Evolutionary conservation across 1,140 invertebrate genomes (phyloP).

Genomic region (Drosophila pectinifera): DNA sequence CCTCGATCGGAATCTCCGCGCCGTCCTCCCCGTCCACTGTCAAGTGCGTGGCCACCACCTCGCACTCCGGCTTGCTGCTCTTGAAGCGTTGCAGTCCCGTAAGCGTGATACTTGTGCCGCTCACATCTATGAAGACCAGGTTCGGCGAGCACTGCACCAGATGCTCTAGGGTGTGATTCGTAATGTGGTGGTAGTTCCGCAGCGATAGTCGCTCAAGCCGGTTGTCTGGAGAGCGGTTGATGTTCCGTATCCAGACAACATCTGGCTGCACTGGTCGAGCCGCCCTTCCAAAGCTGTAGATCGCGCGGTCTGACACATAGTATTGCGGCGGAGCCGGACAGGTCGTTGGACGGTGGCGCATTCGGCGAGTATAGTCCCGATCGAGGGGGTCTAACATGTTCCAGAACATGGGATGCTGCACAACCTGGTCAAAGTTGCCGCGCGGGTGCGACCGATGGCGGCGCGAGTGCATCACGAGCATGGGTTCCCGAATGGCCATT

Average conservation of each 20-base stretch:
- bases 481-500: conserved; percentile 30
- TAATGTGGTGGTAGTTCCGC: conserved; percentile 88
- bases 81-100: conserved; percentile 87
- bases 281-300: conserved; percentile 79
- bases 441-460: conserved; percentile 49
- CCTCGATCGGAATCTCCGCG: not conserved
- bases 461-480: conserved; percentile 45
- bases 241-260: conserved; percentile 80
- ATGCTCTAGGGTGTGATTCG: conserved; percentile 88
- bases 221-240: conserved; percentile 71
- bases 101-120: conserved; percentile 87
- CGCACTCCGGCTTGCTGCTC: conserved; percentile 85
- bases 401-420: conserved; percentile 79
- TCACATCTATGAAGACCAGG: conserved; percentile 87
- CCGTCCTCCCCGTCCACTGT: conserved; percentile 15
- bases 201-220: conserved; percentile 82
- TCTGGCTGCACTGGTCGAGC: conserved; percentile 68
- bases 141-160: conserved; percentile 87
- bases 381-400: conserved; percentile 76
- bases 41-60: conserved; percentile 85
- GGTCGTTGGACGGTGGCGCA: conserved; percentile 23
- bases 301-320: conserved; percentile 74
- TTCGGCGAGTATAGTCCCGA: conserved; percentile 36
- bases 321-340: conserved; percentile 30
- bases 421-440: conserved; percentile 65